Base-by-base conservation (phyloP, 2,797 vertebrate species). In the Acrocephalus scirpaceus region DNA sequence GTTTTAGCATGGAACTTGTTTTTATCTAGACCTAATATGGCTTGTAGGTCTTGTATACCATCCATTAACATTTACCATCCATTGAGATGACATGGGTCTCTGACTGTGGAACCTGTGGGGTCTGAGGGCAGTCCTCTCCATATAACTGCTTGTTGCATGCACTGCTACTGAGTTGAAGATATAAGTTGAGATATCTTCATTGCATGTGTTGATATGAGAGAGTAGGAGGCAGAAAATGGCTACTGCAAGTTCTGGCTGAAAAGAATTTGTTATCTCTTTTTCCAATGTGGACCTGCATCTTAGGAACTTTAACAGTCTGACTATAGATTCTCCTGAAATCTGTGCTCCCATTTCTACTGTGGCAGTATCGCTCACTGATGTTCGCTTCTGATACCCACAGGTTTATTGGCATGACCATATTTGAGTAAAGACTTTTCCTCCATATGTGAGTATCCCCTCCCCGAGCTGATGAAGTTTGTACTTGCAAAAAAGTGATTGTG, bases 401-500 rank as follows among this genome's bases (percentile, higher is more conserved):
- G 38, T 65, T 82, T 87, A 66, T 40, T 65, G 45, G 26, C 17
- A 27, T 30, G 40, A 16, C 23, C 48, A 6, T 21, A 53, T 25
- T 26, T 53, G 47, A 80, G n/a, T 29, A 45, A 73, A 69, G 66
- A 56, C 32, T 71, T 74, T 69, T 62, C 44, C 57, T 84, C 10
- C 21, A 29, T 44, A 7, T 32, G 9, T 42, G 9, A 7, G 8
- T 44, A 86, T 58, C 23, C 5, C 15, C 16, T 79, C 51, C 40
- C 51, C 50, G 20, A 58, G 26, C 2, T 81, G 56, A 64, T 62
- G 15, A 4, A 18, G 34, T 21, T 81, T 3, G 2, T 48, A 19
- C 30, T 8, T 32, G 48, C 44, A 71, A 78, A 91, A 88, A 76
- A 26, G 19, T 70, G 20, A 34, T 91, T 90, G 88, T 61, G 34